A percentile compares a stretch with the other conserved stretches of the same genome.
phyloP scores from a whole-genome alignment of 2,113 vertebrate species.

The Rhodinocichla rosea region DNA sequence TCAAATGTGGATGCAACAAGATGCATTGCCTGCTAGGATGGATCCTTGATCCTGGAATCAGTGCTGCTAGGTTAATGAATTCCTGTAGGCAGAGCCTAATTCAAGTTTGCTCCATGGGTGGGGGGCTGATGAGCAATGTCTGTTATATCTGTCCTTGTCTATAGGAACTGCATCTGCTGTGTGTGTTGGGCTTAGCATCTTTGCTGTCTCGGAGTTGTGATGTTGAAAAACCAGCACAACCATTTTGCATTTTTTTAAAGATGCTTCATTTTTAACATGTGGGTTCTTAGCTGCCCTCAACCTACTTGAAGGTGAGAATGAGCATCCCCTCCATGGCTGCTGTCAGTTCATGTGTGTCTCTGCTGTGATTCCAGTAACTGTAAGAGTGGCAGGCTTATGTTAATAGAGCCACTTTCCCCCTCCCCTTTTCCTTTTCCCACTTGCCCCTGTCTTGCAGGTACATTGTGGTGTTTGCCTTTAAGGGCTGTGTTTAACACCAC shows the following conservation, averaged over 20 bases:
- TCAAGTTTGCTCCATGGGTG: not conserved
- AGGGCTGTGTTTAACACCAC: slow-evolving; percentile 12
- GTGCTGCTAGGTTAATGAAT: not conserved
- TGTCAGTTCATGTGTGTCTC: not conserved
- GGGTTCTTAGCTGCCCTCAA: not conserved
- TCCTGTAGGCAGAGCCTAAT: not conserved
- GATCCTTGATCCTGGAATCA: not conserved
- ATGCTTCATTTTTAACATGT: not conserved
- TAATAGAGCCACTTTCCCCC: not conserved
- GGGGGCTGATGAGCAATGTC: not conserved
- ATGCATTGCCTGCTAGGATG: not conserved
- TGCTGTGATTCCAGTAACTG: not conserved
- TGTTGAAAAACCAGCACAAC: not conserved
- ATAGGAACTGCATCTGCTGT: not conserved
- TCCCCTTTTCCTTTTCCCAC: not conserved
- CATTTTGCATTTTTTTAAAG: not conserved
- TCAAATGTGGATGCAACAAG: not conserved
- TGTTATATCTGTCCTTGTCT: not conserved
- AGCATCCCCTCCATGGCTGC: not conserved
- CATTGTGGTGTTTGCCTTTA: slow-evolving; percentile 14
- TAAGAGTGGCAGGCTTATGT: not conserved
- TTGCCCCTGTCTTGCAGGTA: not conserved
- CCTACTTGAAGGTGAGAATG: not conserved
- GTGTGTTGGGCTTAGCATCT: not conserved
- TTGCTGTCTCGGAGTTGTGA: not conserved